These are phyloP conservation scores for Protomyctophum bolini DNA, from an alignment of 2,113 vertebrate genomes.

Conservation along the genomic window DNA sequence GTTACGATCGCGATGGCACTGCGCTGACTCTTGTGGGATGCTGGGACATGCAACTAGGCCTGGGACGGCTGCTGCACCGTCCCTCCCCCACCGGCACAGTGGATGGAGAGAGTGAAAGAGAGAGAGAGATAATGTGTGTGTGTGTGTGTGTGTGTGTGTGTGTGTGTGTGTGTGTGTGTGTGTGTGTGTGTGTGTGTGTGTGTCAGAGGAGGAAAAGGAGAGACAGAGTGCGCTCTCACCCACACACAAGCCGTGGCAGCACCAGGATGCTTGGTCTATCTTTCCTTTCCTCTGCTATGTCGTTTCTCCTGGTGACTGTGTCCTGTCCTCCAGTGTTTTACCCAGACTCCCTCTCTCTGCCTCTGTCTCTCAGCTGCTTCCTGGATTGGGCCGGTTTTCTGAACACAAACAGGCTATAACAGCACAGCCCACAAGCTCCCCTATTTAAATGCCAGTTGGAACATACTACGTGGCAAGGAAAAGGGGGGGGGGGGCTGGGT, in stretches of 20 bases:
- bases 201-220: background rate
- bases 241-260: constrained; percentile 35
- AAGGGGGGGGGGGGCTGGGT: constrained; percentile 36
- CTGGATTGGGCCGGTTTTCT: constrained; percentile 55
- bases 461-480: constrained; percentile 66
- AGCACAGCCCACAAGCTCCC: constrained; percentile 57
- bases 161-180: too few relatives aligned
- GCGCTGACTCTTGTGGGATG: constrained; percentile 65
- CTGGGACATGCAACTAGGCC: constrained; percentile 75
- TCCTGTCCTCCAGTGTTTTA: background rate
- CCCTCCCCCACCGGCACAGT: constrained; percentile 66
- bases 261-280: constrained; percentile 14
- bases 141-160: too few relatives aligned
- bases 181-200: too few relatives aligned
- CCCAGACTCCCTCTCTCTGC: background rate
- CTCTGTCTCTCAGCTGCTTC: constrained; percentile 65
- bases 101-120: constrained; percentile 13
- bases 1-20: constrained; percentile 53
- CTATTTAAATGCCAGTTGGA: constrained; percentile 75
- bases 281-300: constrained; percentile 27
- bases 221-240: constrained; percentile 6
- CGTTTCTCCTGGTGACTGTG: too few relatives aligned
- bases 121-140: background rate
- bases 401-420: constrained; percentile 39
- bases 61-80: constrained; percentile 53